These are phyloP conservation scores for Anarrhichthys ocellatus DNA, from an alignment of 2,113 vertebrate species.

Conservation along the genomic window DNA sequence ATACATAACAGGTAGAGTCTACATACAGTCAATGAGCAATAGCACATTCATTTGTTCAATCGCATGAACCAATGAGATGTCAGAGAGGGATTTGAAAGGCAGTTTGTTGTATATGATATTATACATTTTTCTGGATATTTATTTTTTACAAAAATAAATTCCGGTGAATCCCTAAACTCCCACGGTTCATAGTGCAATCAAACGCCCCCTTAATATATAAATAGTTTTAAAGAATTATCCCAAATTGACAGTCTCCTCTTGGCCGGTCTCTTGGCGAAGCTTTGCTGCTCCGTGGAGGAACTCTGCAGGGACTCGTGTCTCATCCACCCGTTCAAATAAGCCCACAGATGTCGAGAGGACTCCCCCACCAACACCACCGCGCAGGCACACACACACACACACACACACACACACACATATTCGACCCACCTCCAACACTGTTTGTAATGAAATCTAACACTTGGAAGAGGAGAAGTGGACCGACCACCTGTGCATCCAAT, in stretches of 20 bases:
- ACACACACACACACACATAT: conserved; percentile 39
- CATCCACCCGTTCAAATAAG: conserved; percentile 72
- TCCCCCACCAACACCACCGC: conserved; percentile 55
- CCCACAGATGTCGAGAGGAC: conserved; percentile 73
- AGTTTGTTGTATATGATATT: too few species aligned
- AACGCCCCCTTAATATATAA: neutral
- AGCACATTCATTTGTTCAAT: neutral
- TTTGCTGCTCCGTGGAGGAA: conserved; percentile 40
- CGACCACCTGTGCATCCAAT: conserved; percentile 80
- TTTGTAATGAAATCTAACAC: conserved; percentile 81
- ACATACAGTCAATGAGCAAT: too few species aligned
- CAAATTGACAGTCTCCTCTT: conserved; percentile 20
- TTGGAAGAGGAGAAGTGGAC: conserved; percentile 79
- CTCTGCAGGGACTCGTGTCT: conserved; percentile 67
- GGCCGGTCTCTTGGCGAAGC: conserved; percentile 46
- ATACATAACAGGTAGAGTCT: neutral
- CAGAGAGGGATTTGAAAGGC: neutral
- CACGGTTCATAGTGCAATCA: neutral
- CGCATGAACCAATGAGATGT: neutral
- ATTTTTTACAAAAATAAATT: neutral
- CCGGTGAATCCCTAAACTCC: neutral
- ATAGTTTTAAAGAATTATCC: neutral
- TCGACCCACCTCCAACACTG: conserved; percentile 77
- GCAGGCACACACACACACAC: conserved; percentile 31
- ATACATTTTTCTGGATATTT: neutral